These are phyloP conservation scores for Schizopygopsis pylzovi DNA, from an alignment of 2,797 vertebrate species.

Conservation along the genomic window DNA sequence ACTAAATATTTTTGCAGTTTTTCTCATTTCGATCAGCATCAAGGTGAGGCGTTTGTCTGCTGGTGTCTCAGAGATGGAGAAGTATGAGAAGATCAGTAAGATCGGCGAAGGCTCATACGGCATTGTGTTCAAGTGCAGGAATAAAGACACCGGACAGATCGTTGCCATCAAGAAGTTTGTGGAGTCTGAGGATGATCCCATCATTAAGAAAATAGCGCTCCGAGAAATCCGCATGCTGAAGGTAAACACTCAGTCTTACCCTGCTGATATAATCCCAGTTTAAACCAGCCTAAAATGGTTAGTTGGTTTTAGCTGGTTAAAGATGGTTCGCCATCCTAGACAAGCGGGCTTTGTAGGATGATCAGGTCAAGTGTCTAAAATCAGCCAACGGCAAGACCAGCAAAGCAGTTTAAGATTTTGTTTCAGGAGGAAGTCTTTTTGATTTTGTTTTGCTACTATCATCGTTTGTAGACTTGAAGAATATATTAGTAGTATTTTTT, in stretches of 20 bases:
- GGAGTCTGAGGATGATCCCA: constrained; percentile 92
- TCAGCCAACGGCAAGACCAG: background rate
- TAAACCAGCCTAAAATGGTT: background rate
- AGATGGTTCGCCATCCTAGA: background rate
- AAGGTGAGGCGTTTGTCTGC: background rate
- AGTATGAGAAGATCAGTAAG: constrained; percentile 92
- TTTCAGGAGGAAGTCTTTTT: background rate
- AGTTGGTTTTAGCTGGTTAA: background rate
- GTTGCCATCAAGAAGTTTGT: constrained; percentile 97
- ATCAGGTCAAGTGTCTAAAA: background rate
- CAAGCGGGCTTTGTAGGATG: background rate
- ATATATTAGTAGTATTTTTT: background rate
- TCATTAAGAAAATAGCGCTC: constrained; percentile 92
- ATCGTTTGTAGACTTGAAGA: background rate
- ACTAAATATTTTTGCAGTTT: background rate
- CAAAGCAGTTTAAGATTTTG: background rate
- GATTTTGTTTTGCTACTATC: background rate
- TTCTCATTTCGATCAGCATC: background rate
- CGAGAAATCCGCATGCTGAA: constrained; percentile 94
- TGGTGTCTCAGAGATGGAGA: constrained; percentile 82
- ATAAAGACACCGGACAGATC: constrained; percentile 88
- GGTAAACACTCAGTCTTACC: constrained; percentile 70
- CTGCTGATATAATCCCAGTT: background rate
- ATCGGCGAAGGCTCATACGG: constrained; percentile 95
- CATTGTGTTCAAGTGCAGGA: constrained; percentile 94